phyloP scores from a whole-genome alignment of 2,888 invertebrate genomes.

The Atrina japonica region DNA sequence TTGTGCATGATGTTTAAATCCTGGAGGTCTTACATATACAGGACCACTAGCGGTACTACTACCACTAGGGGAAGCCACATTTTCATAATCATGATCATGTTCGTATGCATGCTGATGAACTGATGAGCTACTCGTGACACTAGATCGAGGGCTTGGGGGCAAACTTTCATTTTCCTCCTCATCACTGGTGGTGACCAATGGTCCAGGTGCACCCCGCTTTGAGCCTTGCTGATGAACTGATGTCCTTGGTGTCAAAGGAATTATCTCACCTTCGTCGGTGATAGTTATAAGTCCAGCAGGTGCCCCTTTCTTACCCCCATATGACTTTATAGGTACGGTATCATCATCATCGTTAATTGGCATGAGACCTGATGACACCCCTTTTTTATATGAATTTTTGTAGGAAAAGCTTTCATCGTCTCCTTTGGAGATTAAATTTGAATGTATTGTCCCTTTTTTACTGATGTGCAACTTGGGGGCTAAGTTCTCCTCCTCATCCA shows the following conservation, averaged over 20 bases:
- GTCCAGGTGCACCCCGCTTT: conserved; percentile 68
- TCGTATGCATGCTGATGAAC: conserved; percentile 63
- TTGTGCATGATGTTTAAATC: conserved; percentile 78
- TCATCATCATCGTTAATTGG: conserved; percentile 16
- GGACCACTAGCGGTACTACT: conserved; percentile 79
- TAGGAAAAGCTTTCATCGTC: no score
- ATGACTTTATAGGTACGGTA: conserved; percentile 4
- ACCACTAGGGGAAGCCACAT: conserved; percentile 73
- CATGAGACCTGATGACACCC: background rate
- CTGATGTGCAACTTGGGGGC: background rate
- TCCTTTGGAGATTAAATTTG: background rate
- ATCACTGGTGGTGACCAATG: conserved; percentile 67
- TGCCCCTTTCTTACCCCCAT: conserved; percentile 36
- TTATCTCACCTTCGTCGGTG: conserved; percentile 7
- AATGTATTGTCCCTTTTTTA: background rate
- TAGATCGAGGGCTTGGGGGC: conserved; percentile 37
- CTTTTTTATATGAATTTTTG: no score
- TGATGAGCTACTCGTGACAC: conserved; percentile 25
- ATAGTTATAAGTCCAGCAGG: conserved; percentile 30
- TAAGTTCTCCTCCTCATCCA: conserved; percentile 1
- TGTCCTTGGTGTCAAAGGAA: background rate
- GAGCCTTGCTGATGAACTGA: conserved; percentile 24
- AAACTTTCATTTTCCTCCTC: conserved; percentile 56
- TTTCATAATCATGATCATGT: conserved; percentile 76
- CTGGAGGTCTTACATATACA: conserved; percentile 76